Evolutionary conservation across 2,888 invertebrate species (phyloP), one percentile per base, ranked within the genome.

Genomic region (Steromphala cineraria): DNA sequence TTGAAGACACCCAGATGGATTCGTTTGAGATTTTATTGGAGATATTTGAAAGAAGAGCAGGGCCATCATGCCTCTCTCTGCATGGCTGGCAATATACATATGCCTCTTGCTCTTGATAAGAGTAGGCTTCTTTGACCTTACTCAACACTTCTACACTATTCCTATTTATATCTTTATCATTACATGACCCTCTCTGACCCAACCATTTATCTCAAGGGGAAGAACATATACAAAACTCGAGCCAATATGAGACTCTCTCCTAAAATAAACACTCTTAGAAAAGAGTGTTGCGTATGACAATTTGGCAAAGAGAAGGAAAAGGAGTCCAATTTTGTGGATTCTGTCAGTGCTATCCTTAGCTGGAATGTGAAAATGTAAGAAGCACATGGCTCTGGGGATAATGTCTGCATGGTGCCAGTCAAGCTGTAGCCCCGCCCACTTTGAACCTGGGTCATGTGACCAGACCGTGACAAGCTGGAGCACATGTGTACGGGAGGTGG

Each of bases 101-200:
- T 62, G 28, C 24, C 4, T 28, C 62, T 28, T 62, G 62, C 24
- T 62, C 24, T 24, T 15, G 62, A 21, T 28, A 62, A 62, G 28
- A 28, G 21, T 24, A 19, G 24, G 62, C 62, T 62, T 62, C 62
- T 62, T 13, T 62, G 62, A 62, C 62, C 62, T 28, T 28, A 62
- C 28, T 13, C 24, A 62, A 62, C 21, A 24, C 62, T 28, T 62
- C 62, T 24, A 62, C 62, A 62, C 24, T 21, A 19, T 28, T 2
- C 28, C 62, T 62, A 62, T 62, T 62, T 62, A 62, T 62, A 62
- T 62, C 62, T 62, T 62, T 62, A 62, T 62, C 62, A 28, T 28
- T 24, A 24, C 28, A 15, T 28, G 28, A 4, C 62, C 62, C 24
- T 56, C 19, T n/a, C 24, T 62, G 62, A 24, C 62, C 62, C 15